Evolutionary conservation across 1,140 invertebrate genomes (phyloP).

Genomic region (Trachymyrmex septentrionalis): DNA sequence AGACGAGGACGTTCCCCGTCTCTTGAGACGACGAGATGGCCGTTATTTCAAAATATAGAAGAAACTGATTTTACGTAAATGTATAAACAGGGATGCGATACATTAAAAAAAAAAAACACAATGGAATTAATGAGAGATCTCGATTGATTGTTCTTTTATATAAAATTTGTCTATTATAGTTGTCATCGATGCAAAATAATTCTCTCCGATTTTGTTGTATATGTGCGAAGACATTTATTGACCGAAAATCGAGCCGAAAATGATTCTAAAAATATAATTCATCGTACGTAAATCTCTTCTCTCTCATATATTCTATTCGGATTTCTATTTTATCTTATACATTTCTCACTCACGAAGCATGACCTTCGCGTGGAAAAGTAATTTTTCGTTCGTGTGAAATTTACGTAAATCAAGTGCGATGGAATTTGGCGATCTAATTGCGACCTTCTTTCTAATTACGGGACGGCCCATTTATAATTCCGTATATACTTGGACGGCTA

Average conservation of each 20-base stretch:
- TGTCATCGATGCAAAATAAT: not conserved
- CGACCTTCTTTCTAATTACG: slow-evolving; percentile 32
- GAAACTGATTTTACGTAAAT: not conserved
- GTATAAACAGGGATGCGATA: not conserved
- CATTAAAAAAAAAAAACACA: no score
- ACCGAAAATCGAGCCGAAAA: not conserved
- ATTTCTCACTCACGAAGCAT: no score
- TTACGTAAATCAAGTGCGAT: slow-evolving; percentile 27
- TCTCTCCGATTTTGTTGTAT: not conserved
- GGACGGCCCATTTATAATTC: slow-evolving; percentile 45
- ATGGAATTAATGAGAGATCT: no score
- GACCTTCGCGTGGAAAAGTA: slow-evolving; percentile 13
- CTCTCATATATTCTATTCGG: no score
- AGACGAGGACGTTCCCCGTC: not conserved
- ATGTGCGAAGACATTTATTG: not conserved
- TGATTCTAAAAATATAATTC: not conserved
- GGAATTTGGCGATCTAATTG: slow-evolving; percentile 57
- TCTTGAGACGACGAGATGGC: not conserved
- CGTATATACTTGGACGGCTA: slow-evolving; percentile 39
- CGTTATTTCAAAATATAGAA: not conserved
- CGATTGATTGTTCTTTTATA: no score
- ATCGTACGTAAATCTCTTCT: not conserved
- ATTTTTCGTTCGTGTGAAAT: slow-evolving; percentile 26
- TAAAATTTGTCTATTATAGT: not conserved
- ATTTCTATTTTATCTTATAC: not conserved